Base-by-base conservation (phyloP, 37 sponge, comb jelly and placozoan species). In the Hexactinellida sp. region DNA sequence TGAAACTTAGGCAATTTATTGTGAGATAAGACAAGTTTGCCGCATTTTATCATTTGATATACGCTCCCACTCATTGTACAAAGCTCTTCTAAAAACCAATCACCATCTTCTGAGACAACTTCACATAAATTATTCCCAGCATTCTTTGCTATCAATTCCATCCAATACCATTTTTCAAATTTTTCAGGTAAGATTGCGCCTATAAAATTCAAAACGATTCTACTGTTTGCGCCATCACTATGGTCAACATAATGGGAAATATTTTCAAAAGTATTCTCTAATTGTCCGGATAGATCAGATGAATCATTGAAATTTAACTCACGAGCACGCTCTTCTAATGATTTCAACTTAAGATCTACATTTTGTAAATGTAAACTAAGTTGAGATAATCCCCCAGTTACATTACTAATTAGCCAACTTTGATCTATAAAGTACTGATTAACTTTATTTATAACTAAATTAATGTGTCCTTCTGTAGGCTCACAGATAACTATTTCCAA, bases 51-150 rank as follows among this genome's bases (percentile, higher is more conserved):
- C 88, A 95, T 89, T 83, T 95, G 95, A 0, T 89, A 89, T 63
- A 93, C 95, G 82, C 92, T 95, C 0, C 93, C 90, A 89, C 95
- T 91, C 93, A 95, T 95, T 34, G 95, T 97, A 82, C 89, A 92
- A 36, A 97, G 91, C 88, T 97, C 98, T 41, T 97, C 98, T 84
- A 97, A 85, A 85, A 97, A 97, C 95, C 95, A 97, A 87, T 97
- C 95, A 9, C 98, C 98, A 38, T 95, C 92, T 24, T 87, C 54
- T 0, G 95, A 95, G 32, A 89, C 92, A 24, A 95, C 87, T 55
- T 95, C 95, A 38, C 89, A 87, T 51, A 95, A 87, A 1, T 38
- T 36, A 84, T 84, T 38, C 30, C 85, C 85, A 38, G 85, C 54
- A 25, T 84, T 36, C 55, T 28, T 38, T 21, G 95, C 93, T 16